Base-by-base conservation (phyloP, 2,113 vertebrate genomes). In the Cryptomyrus ogoouensis region DNA sequence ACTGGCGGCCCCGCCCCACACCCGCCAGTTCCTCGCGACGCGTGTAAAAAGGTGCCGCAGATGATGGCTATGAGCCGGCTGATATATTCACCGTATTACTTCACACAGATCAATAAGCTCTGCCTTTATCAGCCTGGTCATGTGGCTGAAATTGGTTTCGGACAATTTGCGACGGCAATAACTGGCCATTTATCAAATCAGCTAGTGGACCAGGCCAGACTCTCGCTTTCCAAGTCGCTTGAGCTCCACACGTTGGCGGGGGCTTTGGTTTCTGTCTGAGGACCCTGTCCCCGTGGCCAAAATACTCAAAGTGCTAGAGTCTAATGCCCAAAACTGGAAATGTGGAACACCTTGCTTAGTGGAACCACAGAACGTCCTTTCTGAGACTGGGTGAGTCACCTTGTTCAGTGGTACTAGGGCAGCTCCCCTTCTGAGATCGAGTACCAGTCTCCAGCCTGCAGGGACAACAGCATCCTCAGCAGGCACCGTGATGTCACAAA, bases 41-140 rank as follows among this genome's bases (percentile, higher is more conserved):
- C 58, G 5, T 88, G 89, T 90, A 83, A 90, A 80, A 86, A 90
- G 89, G 89, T 90, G 85, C 66, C 19, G 89, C 27, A 47, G 89
- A 88, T 83, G 85, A 50, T 58, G 47, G 47, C 49, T 87, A 2
- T 24, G 66, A 96, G 95, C 95, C 95, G 95, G 94, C 96, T 96
- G 96, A 98, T 97, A 97, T 97, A 97, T 97, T 97, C 96, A 97
- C 96, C 97, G 97, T 97, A 98, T 97, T 98, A 97, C 97, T 97
- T 98, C 96, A 95, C 95, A 95, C 95, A 96, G 96, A 99, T 98
- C 98, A 97, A 98, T 99, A 98, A 93, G 94, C 94, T 94, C 92
- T 94, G 97, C 96, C 96, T 96, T 98, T 97, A 97, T 96, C 96
- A 95, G 95, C 95, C 88, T 92, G 92, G 92, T 93, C 94, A 96